Conservation (phyloP, 1,140 invertebrate species). For the Condylostylus longicornis region DNA sequence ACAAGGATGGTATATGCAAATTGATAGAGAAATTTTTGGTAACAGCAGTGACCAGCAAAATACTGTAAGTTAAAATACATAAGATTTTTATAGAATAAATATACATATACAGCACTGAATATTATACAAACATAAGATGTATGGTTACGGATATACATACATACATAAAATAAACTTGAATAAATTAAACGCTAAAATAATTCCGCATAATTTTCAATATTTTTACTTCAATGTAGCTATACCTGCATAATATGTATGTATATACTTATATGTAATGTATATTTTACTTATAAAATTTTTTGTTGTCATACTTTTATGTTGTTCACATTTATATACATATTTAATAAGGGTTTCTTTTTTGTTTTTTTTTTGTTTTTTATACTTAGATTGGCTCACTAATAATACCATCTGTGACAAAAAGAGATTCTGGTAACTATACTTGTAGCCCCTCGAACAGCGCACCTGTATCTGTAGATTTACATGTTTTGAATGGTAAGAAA, state of each 20-base stretch:
- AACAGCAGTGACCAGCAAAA: conserved; percentile 26
- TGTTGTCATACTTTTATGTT: not conserved
- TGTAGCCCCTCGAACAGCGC: conserved; percentile 30
- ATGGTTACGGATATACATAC: too few relatives aligned
- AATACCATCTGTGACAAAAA: conserved; percentile 46
- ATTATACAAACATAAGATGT: too few relatives aligned
- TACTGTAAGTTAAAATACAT: conserved; percentile 16
- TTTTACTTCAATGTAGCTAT: not conserved
- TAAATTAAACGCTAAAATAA: too few relatives aligned
- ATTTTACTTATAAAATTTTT: not conserved
- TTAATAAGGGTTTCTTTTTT: not conserved
- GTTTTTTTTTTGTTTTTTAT: too few relatives aligned
- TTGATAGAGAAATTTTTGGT: conserved; percentile 28
- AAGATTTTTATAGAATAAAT: too few relatives aligned
- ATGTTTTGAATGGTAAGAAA: conserved; percentile 30
- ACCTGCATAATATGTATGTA: too few relatives aligned
- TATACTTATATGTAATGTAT: not conserved
- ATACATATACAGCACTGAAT: too few relatives aligned
- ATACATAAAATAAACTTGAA: too few relatives aligned
- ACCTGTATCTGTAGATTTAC: conserved; percentile 26
- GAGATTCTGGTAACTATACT: conserved; percentile 30
- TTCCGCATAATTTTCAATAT: too few relatives aligned
- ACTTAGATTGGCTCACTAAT: conserved; percentile 38
- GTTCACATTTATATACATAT: not conserved
- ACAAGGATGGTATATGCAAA: conserved; percentile 28